These are phyloP conservation scores for Sylvilagus bachmani DNA, from an alignment of 2,113 vertebrate species.

Conservation along the genomic window DNA sequence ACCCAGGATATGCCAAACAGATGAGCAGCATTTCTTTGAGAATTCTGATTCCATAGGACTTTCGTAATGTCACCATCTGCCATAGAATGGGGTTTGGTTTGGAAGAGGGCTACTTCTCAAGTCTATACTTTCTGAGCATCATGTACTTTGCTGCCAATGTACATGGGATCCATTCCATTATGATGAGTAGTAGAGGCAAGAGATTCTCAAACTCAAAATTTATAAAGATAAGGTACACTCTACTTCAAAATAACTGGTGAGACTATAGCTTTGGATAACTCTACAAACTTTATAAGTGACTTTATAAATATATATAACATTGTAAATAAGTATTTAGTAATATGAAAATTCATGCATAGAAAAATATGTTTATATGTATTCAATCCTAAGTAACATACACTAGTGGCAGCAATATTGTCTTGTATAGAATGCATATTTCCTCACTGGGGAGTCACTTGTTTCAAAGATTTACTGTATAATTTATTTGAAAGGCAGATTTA, in stretches of 20 bases:
- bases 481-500: too few species aligned
- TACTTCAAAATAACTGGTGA: not conserved
- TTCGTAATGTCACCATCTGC: not conserved
- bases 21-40: not conserved
- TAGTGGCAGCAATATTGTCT: not conserved
- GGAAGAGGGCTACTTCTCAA: not conserved
- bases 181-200: not conserved
- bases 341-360: not conserved
- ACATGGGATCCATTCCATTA: not conserved
- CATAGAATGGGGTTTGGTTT: not conserved
- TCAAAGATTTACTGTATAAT: too few species aligned
- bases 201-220: not conserved
- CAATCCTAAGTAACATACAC: not conserved
- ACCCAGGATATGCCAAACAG: not conserved
- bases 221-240: not conserved
- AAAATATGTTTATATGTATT: not conserved
- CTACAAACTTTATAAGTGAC: not conserved
- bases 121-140: not conserved
- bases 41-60: not conserved
- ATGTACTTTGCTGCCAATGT: not conserved
- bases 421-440: not conserved
- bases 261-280: not conserved
- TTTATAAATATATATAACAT: not conserved
- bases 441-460: not conserved
- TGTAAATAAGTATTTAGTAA: not conserved